Conservation (phyloP, 2,888 invertebrate species). For the Portevinia maculata region DNA sequence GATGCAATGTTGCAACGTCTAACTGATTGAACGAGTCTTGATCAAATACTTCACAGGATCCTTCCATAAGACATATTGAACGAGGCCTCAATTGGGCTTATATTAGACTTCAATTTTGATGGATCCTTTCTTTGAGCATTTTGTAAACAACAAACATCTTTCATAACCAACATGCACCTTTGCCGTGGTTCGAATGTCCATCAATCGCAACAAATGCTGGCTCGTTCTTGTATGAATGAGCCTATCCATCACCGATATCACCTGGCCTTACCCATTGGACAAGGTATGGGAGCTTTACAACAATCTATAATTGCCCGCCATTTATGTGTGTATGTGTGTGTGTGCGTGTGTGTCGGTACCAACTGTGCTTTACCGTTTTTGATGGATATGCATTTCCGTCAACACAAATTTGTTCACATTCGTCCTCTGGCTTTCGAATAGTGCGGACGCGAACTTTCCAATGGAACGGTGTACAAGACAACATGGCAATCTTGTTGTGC, state of each 20-base stretch:
- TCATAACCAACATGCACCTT: no score
- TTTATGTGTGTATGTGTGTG: neutral
- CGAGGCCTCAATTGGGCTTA: conserved; percentile 1
- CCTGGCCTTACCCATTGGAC: conserved; percentile 4
- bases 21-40: neutral
- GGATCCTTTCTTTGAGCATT: neutral
- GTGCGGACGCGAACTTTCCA: neutral
- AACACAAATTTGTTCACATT: conserved; percentile 10
- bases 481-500: neutral
- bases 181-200: no score
- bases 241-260: conserved; percentile 8
- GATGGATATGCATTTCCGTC: conserved; percentile 24
- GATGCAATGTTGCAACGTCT: conserved; percentile 37
- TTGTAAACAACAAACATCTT: neutral
- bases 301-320: conserved; percentile 31
- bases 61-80: conserved; percentile 24
- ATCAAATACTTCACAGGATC: neutral
- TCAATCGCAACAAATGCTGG: neutral
- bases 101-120: conserved; percentile 30
- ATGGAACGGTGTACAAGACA: neutral
- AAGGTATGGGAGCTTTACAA: conserved; percentile 5
- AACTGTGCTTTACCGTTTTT: conserved; percentile 18
- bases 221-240: neutral
- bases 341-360: neutral
- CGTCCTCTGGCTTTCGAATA: conserved; percentile 1